phyloP scores from a whole-genome alignment of 2,113 vertebrate species.

The Nicator chloris region DNA sequence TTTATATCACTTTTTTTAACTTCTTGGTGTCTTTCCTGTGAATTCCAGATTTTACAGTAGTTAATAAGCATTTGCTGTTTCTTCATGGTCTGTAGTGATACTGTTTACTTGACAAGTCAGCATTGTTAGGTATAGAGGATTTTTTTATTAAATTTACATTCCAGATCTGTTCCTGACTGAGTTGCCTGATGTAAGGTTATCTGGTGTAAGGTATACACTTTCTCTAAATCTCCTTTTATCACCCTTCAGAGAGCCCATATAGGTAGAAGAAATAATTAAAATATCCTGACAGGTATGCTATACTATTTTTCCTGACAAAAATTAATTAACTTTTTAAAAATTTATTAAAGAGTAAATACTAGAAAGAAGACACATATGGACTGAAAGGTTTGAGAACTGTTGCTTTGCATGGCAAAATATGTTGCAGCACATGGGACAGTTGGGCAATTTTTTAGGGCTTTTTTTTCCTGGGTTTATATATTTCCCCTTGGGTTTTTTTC shows the following conservation, averaged over 20 bases:
- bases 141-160: background rate
- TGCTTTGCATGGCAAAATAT: background rate
- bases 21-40: background rate
- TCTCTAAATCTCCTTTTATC: background rate
- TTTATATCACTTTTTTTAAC: background rate
- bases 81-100: background rate
- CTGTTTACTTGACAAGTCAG: background rate
- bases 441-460: background rate
- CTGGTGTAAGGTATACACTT: background rate
- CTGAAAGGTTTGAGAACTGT: background rate
- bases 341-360: background rate
- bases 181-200: background rate
- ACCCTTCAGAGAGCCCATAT: background rate
- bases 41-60: background rate
- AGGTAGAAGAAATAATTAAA: background rate
- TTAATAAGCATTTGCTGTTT: background rate
- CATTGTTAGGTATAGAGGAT: background rate
- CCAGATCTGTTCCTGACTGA: background rate
- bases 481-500: no score
- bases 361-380: background rate
- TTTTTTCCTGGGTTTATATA: no score
- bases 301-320: background rate
- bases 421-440: background rate
- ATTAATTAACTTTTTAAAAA: no score
- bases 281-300: background rate